Evolutionary conservation across 2,888 invertebrate genomes (phyloP), one percentile per base, ranked within the genome.

Genomic region (Neoascia interrupta): DNA sequence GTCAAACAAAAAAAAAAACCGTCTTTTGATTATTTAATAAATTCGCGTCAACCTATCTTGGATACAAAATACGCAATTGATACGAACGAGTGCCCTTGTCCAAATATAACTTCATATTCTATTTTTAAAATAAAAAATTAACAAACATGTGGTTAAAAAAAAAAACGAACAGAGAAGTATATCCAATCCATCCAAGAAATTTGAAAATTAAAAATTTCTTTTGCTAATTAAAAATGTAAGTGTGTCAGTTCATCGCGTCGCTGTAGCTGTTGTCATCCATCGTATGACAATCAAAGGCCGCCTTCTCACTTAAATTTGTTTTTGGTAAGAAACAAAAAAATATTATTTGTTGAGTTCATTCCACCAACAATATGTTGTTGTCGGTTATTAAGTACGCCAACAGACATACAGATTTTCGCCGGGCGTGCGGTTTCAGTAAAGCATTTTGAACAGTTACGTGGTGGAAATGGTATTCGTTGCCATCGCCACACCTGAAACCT

Each of bases 401-500:
- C 8, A 6, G 8, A n/a, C 3, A 31, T 5, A n/a, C 31, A 8
- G n/a, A n/a, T 4, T 6, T n/a, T 31, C 31, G 4, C 26, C 8
- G 26, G 31, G 10, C 8, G 8, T 31, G 2, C 31, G 31, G n/a
- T n/a, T n/a, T n/a, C n/a, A n/a, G n/a, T n/a, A n/a, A n/a, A n/a
- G n/a, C 15, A 39, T 31, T 31, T 5, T 6, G 31, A 31, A 3
- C 36, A 36, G 15, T 36, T 47, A 47, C 47, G 26, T 45, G 21
- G 66, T 56, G 37, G 18, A 18, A n/a, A n/a, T n/a, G 18, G 39
- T 56, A 26, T 31, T 19, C 41, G 36, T 49, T 75, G 37, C 56
- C 51, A 43, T 68, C 56, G 70, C 76, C 76, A 72, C 76, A 76
- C 76, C 76, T 76, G 76, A 58, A 43, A 53, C 76, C 53, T 75